These are phyloP conservation scores for Silurus meridionalis DNA, from an alignment of 2,113 vertebrate species.

Conservation along the genomic window DNA sequence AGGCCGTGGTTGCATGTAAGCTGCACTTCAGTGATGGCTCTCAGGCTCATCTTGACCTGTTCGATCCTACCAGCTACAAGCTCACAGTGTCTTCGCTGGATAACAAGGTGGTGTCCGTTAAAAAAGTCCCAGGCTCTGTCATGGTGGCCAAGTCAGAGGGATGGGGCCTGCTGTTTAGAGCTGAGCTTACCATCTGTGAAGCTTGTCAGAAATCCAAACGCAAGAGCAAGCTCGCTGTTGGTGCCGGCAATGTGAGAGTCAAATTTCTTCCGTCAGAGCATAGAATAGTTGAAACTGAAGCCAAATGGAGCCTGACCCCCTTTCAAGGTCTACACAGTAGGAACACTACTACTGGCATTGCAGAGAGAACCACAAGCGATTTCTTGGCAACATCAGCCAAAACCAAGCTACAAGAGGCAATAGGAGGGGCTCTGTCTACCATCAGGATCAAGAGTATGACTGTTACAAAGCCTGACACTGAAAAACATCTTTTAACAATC, in stretches of 20 bases:
- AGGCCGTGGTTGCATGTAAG: constrained; percentile 89
- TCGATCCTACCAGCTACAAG: constrained; percentile 82
- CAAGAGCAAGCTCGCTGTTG: constrained; percentile 82
- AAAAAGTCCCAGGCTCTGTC: constrained; percentile 73
- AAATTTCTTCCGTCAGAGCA: constrained; percentile 72
- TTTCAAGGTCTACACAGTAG: constrained; percentile 55
- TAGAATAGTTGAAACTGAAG: constrained; percentile 34
- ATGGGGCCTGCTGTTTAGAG: constrained; percentile 77
- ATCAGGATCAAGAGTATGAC: constrained; percentile 20
- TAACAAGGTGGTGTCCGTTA: constrained; percentile 81
- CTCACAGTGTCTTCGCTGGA: constrained; percentile 82
- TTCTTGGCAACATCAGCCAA: constrained; percentile 42
- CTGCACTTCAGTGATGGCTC: constrained; percentile 92
- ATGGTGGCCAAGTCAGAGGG: constrained; percentile 79
- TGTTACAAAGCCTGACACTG: constrained; percentile 9
- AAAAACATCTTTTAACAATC: constrained; percentile 37
- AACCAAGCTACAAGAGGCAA: constrained; percentile 43
- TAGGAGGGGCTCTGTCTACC: constrained; percentile 37
- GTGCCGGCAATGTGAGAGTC: constrained; percentile 74
- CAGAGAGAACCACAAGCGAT: constrained; percentile 52
- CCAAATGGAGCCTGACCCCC: constrained; percentile 55
- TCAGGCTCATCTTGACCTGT: constrained; percentile 82
- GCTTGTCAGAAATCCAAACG: constrained; percentile 91
- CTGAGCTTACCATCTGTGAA: constrained; percentile 89
- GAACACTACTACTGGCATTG: constrained; percentile 66